A percentile compares a stretch with the other conserved stretches of the same genome.
These are phyloP conservation scores for Germaria angustata DNA, from an alignment of 2,888 invertebrate genomes.

Conservation along the genomic window DNA sequence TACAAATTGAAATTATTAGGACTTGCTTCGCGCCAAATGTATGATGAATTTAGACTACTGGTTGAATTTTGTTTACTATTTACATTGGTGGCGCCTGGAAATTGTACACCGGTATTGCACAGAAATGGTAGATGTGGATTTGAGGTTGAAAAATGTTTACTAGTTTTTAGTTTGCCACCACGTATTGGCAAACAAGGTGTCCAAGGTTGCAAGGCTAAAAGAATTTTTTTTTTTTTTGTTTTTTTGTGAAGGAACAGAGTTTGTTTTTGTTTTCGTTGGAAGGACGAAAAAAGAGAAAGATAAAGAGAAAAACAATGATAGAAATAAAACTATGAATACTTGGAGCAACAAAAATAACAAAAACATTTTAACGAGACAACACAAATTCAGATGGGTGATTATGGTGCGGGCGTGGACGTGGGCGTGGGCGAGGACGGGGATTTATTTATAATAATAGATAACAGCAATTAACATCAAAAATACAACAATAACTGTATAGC, in stretches of 20 bases:
- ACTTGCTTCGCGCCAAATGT: constrained; percentile 80
- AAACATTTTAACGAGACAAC: constrained; percentile 64
- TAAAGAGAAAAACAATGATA: constrained; percentile 66
- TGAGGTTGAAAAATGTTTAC: constrained; percentile 80
- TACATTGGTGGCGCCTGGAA: constrained; percentile 68
- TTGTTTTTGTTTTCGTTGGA: constrained; percentile 30
- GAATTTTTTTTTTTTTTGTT: constrained; percentile 17
- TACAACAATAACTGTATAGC: not conserved
- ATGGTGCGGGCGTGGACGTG: constrained; percentile 11
- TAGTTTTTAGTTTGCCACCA: constrained; percentile 80
- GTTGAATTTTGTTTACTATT: constrained; percentile 75
- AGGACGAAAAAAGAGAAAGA: constrained; percentile 68
- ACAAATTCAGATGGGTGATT: constrained; percentile 57
- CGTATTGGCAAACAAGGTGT: constrained; percentile 80
- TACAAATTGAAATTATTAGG: constrained; percentile 80
- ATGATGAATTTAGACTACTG: constrained; percentile 80
- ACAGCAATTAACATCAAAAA: constrained; percentile 49
- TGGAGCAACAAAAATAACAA: constrained; percentile 55
- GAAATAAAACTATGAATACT: constrained; percentile 66
- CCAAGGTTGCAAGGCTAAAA: constrained; percentile 80
- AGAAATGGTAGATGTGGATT: constrained; percentile 80
- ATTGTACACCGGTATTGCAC: constrained; percentile 71
- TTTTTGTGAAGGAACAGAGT: constrained; percentile 36
- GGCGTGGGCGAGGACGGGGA: not conserved
- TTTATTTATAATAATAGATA: constrained; percentile 15